Base-by-base conservation (phyloP, 1,140 invertebrate genomes). In the Schlechtendalia chinensis region DNA sequence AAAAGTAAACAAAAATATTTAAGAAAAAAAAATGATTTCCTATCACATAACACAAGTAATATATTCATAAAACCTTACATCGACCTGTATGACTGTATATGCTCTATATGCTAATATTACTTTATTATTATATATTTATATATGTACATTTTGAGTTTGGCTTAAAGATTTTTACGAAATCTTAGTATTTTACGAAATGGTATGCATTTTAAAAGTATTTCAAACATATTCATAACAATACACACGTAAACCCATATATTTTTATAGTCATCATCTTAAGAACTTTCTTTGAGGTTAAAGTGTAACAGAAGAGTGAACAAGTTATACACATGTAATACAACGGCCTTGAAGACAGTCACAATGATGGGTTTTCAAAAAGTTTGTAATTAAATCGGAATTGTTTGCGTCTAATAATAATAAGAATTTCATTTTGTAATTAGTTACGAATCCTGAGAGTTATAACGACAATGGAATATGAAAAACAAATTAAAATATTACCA, bases 401-500 rank as follows among this genome's bases (percentile, higher is more conserved):
- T n/a, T 29, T 63, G 16, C 17, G 10, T 29, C 19, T 19, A 32
- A 29, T 17, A 65, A 10, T 17, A 10, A 27, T 29, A 39, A 3
- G 32, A 39, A 39, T 4, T 39, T 39, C 3, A n/a, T 39, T 6
- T 39, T 32, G 61, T 32, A 32, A 32, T 65, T 65, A 32, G 17
- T 32, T 32, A 29, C 61, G 32, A 27, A 29, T 27, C 61, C 19
- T 16, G 29, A 27, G 29, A n/a, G 27, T 65, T 65, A 11, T 65
- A 32, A 65, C 17, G 27, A 65, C 27, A 29, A 32, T 29, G 59
- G 29, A 29, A 32, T 16, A 32, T 32, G 16, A 27, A 32, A 32
- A 19, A 63, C 59, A n/a, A 39, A 39, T 65, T 65, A 65, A 65
- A 19, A 39, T 65, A 65, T 65, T 39, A 32, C 29, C 27, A 32